A percentile compares a stretch with the other conserved stretches of the same genome.
phyloP scores from a whole-genome alignment of 1,140 invertebrate species.

The Mamestra configurata region DNA sequence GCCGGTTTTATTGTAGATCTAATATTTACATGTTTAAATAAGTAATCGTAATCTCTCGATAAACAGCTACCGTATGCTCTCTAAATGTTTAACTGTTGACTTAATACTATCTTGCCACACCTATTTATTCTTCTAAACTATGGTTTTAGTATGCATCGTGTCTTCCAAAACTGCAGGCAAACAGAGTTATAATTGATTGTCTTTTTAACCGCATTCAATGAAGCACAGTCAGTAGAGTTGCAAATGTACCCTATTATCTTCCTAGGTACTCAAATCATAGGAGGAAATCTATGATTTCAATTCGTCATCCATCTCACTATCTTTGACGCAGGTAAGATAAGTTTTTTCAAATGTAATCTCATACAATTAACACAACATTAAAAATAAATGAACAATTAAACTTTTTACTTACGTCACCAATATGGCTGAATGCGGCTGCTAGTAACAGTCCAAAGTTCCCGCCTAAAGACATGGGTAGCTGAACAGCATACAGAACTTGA shows the following conservation, averaged over 20 bases:
- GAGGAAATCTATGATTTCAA: too few relatives aligned
- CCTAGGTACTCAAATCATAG: too few relatives aligned
- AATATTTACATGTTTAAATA: background rate
- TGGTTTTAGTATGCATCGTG: too few relatives aligned
- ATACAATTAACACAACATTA: background rate
- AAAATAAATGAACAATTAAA: background rate
- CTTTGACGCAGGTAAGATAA: background rate
- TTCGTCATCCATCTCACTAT: background rate
- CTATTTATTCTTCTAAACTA: too few relatives aligned
- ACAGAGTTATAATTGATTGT: too few relatives aligned
- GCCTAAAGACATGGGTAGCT: slow-evolving; percentile 83
- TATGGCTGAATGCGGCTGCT: slow-evolving; percentile 81
- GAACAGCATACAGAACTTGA: slow-evolving; percentile 80
- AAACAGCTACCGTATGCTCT: background rate
- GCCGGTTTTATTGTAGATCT: too few relatives aligned
- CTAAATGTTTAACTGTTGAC: background rate
- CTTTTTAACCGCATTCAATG: too few relatives aligned
- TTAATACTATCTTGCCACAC: too few relatives aligned
- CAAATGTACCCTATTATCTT: too few relatives aligned
- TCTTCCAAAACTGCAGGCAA: too few relatives aligned
- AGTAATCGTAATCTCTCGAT: background rate
- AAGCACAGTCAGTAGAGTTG: too few relatives aligned
- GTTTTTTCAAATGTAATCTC: background rate
- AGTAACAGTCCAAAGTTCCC: slow-evolving; percentile 82
- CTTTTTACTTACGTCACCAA: slow-evolving; percentile 80